phyloP scores from a whole-genome alignment of 2,888 invertebrate species.

The Crossocerus cetratus region DNA sequence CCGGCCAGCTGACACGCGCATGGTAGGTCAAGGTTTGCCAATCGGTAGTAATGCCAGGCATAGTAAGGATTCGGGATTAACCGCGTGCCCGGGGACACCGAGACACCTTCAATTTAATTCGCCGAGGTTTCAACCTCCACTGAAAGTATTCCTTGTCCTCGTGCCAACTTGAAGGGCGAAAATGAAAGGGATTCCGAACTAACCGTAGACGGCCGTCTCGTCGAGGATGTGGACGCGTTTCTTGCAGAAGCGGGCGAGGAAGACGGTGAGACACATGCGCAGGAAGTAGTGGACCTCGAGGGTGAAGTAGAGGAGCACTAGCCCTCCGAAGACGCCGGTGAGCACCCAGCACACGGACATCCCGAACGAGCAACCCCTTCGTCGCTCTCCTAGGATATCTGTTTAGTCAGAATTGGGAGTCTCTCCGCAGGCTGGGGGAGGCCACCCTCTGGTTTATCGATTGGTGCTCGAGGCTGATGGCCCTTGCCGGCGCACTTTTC shows the following conservation, averaged over 20 bases:
- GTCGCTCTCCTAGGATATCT: too few relatives aligned
- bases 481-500: slow-evolving; percentile 55
- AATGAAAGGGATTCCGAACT: not conserved
- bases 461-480: slow-evolving; percentile 50
- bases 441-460: slow-evolving; percentile 63
- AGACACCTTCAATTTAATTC: not conserved
- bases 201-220: slow-evolving; percentile 83
- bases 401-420: slow-evolving; percentile 45
- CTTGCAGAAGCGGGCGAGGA: slow-evolving; percentile 83
- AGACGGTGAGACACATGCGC: slow-evolving; percentile 83
- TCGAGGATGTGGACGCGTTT: slow-evolving; percentile 83
- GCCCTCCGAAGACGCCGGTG: slow-evolving; percentile 71
- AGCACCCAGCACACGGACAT: slow-evolving; percentile 73
- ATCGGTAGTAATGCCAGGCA: slow-evolving; percentile 52
- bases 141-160: too few relatives aligned
- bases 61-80: slow-evolving; percentile 65
- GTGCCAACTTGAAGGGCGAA: not conserved
- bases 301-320: slow-evolving; percentile 80
- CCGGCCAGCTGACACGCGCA: slow-evolving; percentile 47
- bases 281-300: slow-evolving; percentile 87
- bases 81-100: slow-evolving; percentile 5
- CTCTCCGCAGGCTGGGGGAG: slow-evolving; percentile 40
- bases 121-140: too few relatives aligned
- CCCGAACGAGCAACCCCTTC: slow-evolving; percentile 4
- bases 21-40: slow-evolving; percentile 65